Percentiles rank a stretch among this genome's conserved stretches.
phyloP scores from a whole-genome alignment of 2,797 vertebrate genomes.

The Fistularia commersonii region DNA sequence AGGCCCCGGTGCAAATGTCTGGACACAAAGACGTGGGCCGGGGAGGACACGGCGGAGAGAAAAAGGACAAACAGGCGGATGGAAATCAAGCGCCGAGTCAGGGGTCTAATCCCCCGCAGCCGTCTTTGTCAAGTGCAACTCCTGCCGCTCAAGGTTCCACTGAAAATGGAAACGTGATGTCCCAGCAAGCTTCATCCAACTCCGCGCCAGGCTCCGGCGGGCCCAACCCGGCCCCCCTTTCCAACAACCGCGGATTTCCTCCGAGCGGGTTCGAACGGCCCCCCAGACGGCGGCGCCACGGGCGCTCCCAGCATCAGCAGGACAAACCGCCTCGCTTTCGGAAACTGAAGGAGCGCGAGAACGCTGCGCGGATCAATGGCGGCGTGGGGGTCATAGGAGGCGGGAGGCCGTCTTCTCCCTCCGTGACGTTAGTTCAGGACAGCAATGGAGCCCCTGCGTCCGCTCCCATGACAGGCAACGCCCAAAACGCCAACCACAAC shows the following conservation, averaged over 20 bases:
- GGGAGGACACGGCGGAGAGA: constrained; percentile 61
- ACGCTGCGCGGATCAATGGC: constrained; percentile 82
- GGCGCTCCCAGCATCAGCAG: constrained; percentile 89
- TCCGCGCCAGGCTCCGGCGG: constrained; percentile 55
- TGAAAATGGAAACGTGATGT: constrained; percentile 69
- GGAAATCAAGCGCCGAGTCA: constrained; percentile 62
- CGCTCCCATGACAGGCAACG: constrained; percentile 32
- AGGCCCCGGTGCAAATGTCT: constrained; percentile 52
- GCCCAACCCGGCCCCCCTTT: constrained; percentile 46
- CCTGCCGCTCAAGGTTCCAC: constrained; percentile 43
- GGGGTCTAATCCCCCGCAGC: constrained; percentile 53
- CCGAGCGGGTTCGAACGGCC: constrained; percentile 79
- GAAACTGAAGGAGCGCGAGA: constrained; percentile 87
- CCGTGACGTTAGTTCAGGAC: constrained; percentile 68
- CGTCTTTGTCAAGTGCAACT: constrained; percentile 37
- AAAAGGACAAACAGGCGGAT: constrained; percentile 73
- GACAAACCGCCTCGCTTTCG: constrained; percentile 93
- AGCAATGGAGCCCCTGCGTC: constrained; percentile 57
- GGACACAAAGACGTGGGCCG: constrained; percentile 69
- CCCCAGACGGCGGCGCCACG: constrained; percentile 80
- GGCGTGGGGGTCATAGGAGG: constrained; percentile 65
- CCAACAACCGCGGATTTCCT: constrained; percentile 56
- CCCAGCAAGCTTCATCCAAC: constrained; percentile 53
- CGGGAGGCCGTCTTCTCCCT: constrained; percentile 54
- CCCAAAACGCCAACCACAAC: constrained; percentile 68